Evolutionary conservation across 2,888 invertebrate genomes (phyloP).

Genomic region (Nemapogon koenigi): DNA sequence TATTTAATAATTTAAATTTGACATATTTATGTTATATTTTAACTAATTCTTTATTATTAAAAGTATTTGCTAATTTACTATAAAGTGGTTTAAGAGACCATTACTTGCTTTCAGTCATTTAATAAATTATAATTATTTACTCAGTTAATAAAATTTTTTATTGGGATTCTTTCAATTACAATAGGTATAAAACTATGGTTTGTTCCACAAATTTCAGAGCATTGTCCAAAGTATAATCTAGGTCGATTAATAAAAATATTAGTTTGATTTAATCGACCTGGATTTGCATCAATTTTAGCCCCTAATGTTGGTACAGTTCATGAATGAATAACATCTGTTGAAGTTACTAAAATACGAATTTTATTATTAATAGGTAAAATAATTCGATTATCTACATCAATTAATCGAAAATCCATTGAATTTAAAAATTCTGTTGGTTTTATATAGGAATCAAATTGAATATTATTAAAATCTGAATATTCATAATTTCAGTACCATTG

Average conservation of each 20-base stretch:
- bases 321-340: slow-evolving; percentile 71
- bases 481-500: slow-evolving; percentile 74
- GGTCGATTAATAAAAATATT: slow-evolving; percentile 67
- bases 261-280: slow-evolving; percentile 70
- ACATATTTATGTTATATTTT: slow-evolving; percentile 65
- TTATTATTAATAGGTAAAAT: slow-evolving; percentile 65
- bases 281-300: slow-evolving; percentile 70
- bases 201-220: slow-evolving; percentile 82
- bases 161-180: slow-evolving; percentile 65
- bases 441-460: slow-evolving; percentile 71
- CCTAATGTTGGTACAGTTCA: slow-evolving; percentile 70
- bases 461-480: slow-evolving; percentile 66
- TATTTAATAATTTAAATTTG: slow-evolving; percentile 69
- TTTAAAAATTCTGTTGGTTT: slow-evolving; percentile 40
- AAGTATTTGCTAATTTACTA: slow-evolving; percentile 69
- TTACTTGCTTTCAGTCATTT: slow-evolving; percentile 73
- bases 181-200: slow-evolving; percentile 85
- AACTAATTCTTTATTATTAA: slow-evolving; percentile 70
- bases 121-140: slow-evolving; percentile 58
- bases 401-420: slow-evolving; percentile 51
- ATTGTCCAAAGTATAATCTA: slow-evolving; percentile 76
- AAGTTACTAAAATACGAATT: slow-evolving; percentile 69
- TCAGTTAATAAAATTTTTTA: slow-evolving; percentile 65
- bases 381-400: slow-evolving; percentile 71
- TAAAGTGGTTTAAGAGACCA: slow-evolving; percentile 74